phyloP scores from a whole-genome alignment of 2,888 invertebrate genomes.

The Metacarcinus magister region DNA sequence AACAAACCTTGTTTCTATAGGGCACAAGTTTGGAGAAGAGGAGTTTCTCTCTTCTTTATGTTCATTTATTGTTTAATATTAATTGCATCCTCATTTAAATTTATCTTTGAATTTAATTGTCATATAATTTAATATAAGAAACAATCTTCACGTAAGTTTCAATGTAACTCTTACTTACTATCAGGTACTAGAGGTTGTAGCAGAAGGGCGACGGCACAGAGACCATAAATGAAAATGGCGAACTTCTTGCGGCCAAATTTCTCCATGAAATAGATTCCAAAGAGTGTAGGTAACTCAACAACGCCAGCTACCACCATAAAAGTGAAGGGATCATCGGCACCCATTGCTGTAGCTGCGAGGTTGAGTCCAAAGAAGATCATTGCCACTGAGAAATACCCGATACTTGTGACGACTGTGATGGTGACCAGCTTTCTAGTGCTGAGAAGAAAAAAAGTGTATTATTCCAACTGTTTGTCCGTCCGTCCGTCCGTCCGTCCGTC shows the following conservation, averaged over 20 bases:
- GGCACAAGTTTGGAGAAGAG: too few species aligned
- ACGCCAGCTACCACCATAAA: neutral
- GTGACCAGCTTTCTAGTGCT: neutral
- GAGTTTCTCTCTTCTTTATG: too few species aligned
- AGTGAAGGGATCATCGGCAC: neutral
- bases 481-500: too few species aligned
- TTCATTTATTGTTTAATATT: too few species aligned
- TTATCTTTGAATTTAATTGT: too few species aligned
- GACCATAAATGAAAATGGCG: neutral
- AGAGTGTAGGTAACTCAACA: neutral
- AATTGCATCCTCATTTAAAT: too few species aligned
- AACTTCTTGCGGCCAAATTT: neutral
- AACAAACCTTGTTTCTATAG: too few species aligned
- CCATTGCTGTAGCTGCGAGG: neutral
- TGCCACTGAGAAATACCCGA: neutral
- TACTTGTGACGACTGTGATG: neutral
- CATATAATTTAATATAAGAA: neutral
- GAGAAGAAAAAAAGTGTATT: neutral
- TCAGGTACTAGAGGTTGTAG: neutral
- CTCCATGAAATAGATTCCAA: neutral
- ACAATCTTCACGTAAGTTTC: too few species aligned
- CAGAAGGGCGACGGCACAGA: slow-evolving; percentile 22
- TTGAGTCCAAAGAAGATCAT: slow-evolving; percentile 39
- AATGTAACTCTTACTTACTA: neutral
- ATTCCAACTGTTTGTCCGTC: neutral